Evolutionary conservation across 2,888 invertebrate genomes (phyloP).

Genomic region (Drosophila mulleri): DNA sequence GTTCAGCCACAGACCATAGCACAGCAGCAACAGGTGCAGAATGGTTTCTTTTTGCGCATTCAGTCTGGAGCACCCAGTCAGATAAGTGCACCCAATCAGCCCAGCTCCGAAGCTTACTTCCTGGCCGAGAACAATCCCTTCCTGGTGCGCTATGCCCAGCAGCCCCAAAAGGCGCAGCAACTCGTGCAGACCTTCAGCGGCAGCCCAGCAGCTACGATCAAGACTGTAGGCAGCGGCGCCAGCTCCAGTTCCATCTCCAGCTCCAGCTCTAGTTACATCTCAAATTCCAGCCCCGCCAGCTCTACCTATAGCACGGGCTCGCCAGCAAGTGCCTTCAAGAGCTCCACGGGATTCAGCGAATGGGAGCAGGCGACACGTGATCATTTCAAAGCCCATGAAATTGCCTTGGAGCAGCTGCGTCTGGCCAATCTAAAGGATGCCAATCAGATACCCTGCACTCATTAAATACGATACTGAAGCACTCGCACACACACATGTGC

Average conservation of each 20-base stretch:
- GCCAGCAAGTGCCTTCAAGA: background rate
- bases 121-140: conserved; percentile 65
- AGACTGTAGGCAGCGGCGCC: background rate
- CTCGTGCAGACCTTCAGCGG: conserved; percentile 10
- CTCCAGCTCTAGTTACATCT: background rate
- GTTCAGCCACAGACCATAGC: conserved; percentile 34
- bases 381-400: conserved; percentile 82
- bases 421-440: conserved; percentile 71
- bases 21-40: conserved; percentile 67
- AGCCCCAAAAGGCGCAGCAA: conserved; percentile 2
- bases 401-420: conserved; percentile 82
- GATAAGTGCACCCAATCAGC: background rate
- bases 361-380: conserved; percentile 79
- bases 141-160: conserved; percentile 53
- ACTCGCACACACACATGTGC: background rate
- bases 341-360: conserved; percentile 43
- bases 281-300: background rate
- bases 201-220: background rate
- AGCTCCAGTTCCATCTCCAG: background rate
- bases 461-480: conserved; percentile 10
- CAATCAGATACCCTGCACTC: conserved; percentile 45
- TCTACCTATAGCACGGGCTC: background rate
- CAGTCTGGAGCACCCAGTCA: conserved; percentile 49
- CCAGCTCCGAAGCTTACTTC: conserved; percentile 13
- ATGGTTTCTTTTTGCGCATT: conserved; percentile 70